Percentiles rank a stretch among this genome's conserved stretches.
phyloP scores from a whole-genome alignment of 2,113 vertebrate species.

The Muntiacus reevesi region DNA sequence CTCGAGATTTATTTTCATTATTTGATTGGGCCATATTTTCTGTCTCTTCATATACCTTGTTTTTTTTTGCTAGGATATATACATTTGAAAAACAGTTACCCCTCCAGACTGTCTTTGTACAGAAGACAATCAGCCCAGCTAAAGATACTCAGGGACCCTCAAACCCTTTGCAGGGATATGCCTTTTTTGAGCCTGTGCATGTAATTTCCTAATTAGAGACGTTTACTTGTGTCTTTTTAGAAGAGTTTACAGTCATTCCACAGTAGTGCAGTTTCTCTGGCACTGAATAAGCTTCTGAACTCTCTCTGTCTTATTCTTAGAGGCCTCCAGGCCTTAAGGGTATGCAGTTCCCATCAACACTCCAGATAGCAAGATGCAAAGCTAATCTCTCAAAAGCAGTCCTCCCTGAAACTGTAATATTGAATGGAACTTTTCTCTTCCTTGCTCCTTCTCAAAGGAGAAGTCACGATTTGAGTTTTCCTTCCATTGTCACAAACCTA shows the following conservation, averaged over 20 bases:
- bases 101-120: not conserved
- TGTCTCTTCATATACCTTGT: not conserved
- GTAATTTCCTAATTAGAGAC: not conserved
- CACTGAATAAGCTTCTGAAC: not conserved
- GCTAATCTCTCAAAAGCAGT: not conserved
- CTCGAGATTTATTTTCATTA: not conserved
- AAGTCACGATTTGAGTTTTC: not conserved
- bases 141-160: not conserved
- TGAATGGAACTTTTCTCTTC: not conserved
- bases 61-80: not conserved
- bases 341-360: not conserved
- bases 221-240: not conserved
- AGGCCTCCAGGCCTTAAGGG: not conserved
- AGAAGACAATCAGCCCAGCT: not conserved
- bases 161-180: not conserved
- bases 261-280: not conserved
- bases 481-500: not conserved
- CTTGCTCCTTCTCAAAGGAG: not conserved
- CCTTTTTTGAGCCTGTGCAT: not conserved
- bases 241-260: not conserved
- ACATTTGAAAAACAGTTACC: not conserved
- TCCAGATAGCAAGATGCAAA: not conserved
- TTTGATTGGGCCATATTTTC: not conserved
- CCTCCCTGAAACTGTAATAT: not conserved
- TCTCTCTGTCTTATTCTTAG: not conserved